phyloP scores from a whole-genome alignment of 30 jellyfish, hydroid and myxozoan genomes.

The Pelagia noctiluca region DNA sequence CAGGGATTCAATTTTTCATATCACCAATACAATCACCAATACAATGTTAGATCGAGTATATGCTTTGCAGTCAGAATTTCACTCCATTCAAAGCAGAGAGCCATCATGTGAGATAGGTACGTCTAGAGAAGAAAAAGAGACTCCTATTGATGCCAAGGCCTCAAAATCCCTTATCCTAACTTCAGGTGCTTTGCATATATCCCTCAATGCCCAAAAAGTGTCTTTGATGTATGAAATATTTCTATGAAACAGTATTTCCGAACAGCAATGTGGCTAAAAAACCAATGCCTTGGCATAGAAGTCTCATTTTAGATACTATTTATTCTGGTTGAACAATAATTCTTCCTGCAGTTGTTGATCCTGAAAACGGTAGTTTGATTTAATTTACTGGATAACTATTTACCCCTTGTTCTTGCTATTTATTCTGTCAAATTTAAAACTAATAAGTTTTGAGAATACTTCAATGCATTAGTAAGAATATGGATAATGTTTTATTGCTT shows the following conservation, averaged over 20 bases:
- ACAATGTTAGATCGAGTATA: too few species aligned
- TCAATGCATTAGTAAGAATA: not conserved
- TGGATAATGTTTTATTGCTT: constrained; percentile 32
- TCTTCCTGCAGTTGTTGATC: constrained; percentile 17
- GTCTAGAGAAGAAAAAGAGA: too few species aligned
- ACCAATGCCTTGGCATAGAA: constrained; percentile 34
- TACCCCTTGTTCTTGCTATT: constrained; percentile 39
- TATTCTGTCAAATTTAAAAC: not conserved
- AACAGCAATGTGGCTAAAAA: constrained; percentile 24
- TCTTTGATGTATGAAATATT: not conserved
- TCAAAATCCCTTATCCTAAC: too few species aligned
- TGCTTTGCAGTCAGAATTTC: too few species aligned
- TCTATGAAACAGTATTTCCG: too few species aligned
- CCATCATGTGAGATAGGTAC: too few species aligned
- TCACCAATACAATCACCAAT: too few species aligned
- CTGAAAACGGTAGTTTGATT: not conserved
- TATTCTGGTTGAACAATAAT: constrained; percentile 17
- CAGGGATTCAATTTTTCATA: too few species aligned
- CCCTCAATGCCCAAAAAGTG: constrained; percentile 7
- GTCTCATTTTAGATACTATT: too few species aligned
- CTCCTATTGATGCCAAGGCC: too few species aligned
- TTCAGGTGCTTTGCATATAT: constrained; percentile 23
- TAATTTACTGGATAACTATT: too few species aligned
- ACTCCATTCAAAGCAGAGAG: too few species aligned
- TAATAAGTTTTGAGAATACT: constrained; percentile 10